A percentile compares a stretch with the other conserved stretches of the same genome.
These are phyloP conservation scores for Hippopotamyrus pictus DNA, from an alignment of 2,797 vertebrate genomes.

Conservation along the genomic window DNA sequence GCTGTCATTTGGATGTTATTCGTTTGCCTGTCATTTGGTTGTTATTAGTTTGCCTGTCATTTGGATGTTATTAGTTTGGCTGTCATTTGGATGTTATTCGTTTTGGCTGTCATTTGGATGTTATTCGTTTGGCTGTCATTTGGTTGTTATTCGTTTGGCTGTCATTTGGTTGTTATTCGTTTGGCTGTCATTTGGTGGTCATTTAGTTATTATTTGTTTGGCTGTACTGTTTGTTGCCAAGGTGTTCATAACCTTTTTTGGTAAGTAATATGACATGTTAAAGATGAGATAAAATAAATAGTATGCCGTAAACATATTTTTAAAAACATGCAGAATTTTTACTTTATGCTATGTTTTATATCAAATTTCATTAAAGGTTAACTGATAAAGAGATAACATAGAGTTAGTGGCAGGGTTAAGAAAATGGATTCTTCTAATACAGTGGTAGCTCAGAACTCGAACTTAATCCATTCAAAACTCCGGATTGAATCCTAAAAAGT, in stretches of 20 bases:
- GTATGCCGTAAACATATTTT: background rate
- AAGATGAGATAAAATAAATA: background rate
- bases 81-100: background rate
- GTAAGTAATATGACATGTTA: background rate
- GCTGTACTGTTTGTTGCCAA: background rate
- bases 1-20: background rate
- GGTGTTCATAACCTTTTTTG: background rate
- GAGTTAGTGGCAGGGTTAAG: conserved; percentile 38
- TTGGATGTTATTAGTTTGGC: background rate
- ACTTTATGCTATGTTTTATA: background rate
- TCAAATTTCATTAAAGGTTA: background rate
- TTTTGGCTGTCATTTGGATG: too few species aligned
- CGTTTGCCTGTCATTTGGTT: background rate
- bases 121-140: too few species aligned
- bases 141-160: background rate
- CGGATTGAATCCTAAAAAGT: too few species aligned
- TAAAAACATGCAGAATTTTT: background rate
- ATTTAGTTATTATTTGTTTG: too few species aligned
- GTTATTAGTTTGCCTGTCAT: background rate
- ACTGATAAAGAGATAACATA: background rate
- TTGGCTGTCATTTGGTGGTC: background rate
- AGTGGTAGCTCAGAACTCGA: too few species aligned
- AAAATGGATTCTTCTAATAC: conserved; percentile 28
- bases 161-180: background rate
- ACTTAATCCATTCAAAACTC: too few species aligned